Evolutionary conservation across 2,888 invertebrate genomes (phyloP), one percentile per base, ranked within the genome.

Genomic region (Hyles lineata): DNA sequence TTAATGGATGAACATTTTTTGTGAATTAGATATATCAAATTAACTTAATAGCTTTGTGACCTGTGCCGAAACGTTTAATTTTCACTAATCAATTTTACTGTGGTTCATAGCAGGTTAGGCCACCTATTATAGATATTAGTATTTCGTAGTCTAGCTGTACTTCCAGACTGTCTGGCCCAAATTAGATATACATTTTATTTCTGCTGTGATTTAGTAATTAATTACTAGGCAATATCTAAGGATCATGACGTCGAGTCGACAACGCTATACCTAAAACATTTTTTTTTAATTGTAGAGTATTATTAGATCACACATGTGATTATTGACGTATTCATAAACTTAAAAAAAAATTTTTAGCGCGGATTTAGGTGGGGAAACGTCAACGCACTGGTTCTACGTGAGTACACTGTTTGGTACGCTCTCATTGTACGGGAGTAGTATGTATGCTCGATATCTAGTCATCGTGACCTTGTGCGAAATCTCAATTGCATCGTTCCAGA

Each of bases 401-500:
- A n/a, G 19, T 23, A 71, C 60, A 71, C 21, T 35, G 21, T 63
- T 70, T 73, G 50, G 35, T 70, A 70, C 32, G 50, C 50, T 70
- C 60, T 61, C 58, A 70, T 73, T 73, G 59, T 73, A 43, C 43
- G 43, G 43, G 43, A 43, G 11, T 43, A 43, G 43, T 15, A 11
- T 43, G 43, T 43, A 70, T 43, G 60, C 70, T 73, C 71, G 76
- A 70, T 70, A 52, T 79, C 78, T 76, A 76, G 74, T 76, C 75
- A 83, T 76, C 81, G 75, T 82, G 85, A 83, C 86, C 86, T 85
- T 86, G 84, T 76, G 77, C 74, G 75, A 76, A 77, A 77, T 75
- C 77, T 81, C 82, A 80, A 82, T 83, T 82, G 82, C 83, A 83
- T 67, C 80, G 86, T 72, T 78, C 82, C 80, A 84, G 82, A 80